phyloP scores from a whole-genome alignment of 2,888 invertebrate genomes.

The Lacanobia wlatinum region DNA sequence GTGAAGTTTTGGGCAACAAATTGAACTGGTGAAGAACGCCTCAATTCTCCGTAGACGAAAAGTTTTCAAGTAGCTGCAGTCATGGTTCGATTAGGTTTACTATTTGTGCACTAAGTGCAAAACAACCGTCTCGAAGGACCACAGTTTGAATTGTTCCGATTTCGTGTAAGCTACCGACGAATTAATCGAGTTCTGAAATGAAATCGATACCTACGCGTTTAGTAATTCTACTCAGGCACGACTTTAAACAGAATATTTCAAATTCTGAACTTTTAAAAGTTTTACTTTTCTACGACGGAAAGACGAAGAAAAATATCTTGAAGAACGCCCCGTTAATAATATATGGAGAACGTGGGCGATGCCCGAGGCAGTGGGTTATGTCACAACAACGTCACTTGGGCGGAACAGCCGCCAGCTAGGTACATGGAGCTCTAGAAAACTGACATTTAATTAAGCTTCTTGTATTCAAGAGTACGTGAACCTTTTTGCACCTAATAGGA shows the following conservation, averaged over 20 bases:
- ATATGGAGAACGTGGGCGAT: constrained; percentile 45
- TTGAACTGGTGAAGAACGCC: constrained; percentile 36
- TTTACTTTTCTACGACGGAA: constrained; percentile 22
- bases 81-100: constrained; percentile 46
- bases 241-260: constrained; percentile 5
- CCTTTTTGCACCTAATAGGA: not conserved
- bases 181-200: constrained; percentile 13
- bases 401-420: constrained; percentile 18
- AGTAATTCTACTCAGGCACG: not conserved
- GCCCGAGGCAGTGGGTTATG: constrained; percentile 43
- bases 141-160: constrained; percentile 18
- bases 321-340: constrained; percentile 46
- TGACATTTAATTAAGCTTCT: constrained; percentile 54
- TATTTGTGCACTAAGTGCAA: constrained; percentile 29
- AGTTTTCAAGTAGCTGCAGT: constrained; percentile 35
- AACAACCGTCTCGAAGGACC: constrained; percentile 31
- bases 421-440: constrained; percentile 24
- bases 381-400: constrained; percentile 35
- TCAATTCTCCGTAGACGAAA: constrained; percentile 49
- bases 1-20: constrained; percentile 48
- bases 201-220: constrained; percentile 10
- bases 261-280: constrained; percentile 6
- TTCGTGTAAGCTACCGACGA: not conserved
- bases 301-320: constrained; percentile 48
- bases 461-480: constrained; percentile 24